These are phyloP conservation scores for Proteles cristata DNA, from an alignment of 2,113 vertebrate genomes.

Conservation along the genomic window DNA sequence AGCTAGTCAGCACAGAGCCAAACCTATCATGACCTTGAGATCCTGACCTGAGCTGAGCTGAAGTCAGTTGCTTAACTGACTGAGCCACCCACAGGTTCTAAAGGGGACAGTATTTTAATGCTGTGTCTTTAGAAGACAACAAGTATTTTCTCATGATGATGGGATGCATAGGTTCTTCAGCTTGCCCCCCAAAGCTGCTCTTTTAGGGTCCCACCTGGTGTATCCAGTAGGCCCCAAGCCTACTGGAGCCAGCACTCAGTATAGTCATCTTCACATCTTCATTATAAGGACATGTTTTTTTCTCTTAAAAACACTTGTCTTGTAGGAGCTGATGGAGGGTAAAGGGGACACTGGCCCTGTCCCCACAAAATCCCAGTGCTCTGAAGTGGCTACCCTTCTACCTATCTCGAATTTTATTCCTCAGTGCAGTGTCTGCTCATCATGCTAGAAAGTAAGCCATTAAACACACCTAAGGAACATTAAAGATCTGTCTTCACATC, in stretches of 20 bases:
- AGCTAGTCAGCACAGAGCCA: no score
- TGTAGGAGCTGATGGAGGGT: not conserved
- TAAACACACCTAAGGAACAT: not conserved
- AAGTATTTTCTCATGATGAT: not conserved
- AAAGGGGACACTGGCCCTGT: not conserved
- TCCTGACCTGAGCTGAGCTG: no score
- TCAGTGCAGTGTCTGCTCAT: not conserved
- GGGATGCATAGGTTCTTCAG: not conserved
- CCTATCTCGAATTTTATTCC: not conserved
- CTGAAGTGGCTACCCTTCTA: not conserved
- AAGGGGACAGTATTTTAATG: not conserved
- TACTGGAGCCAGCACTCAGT: not conserved
- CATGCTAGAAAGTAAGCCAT: not conserved
- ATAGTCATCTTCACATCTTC: not conserved
- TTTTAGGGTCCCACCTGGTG: not conserved
- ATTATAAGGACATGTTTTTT: not conserved
- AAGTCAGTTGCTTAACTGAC: no score
- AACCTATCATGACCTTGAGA: no score
- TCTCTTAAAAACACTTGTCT: conserved; percentile 29
- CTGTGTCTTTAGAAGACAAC: not conserved
- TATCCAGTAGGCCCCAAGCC: not conserved
- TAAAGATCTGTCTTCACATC: not conserved
- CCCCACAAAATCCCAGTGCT: not conserved
- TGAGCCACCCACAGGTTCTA: no score
- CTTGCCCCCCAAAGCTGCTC: not conserved